phyloP scores from a whole-genome alignment of 2,113 vertebrate genomes.

The Neodontobutis hainanensis region DNA sequence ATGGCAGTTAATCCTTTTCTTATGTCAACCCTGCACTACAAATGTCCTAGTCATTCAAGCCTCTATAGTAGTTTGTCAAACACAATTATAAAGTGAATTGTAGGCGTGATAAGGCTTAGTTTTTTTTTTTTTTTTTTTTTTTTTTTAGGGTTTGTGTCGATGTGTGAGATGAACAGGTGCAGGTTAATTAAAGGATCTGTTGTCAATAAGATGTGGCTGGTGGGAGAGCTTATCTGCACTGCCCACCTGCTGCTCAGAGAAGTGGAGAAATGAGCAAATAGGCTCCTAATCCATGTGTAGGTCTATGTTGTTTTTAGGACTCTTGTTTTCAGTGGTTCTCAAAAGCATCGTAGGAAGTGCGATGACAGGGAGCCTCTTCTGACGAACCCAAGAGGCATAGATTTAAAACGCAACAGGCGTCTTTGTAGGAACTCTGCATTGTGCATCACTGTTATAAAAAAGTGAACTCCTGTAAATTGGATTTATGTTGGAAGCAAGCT shows the following conservation, averaged over 20 bases:
- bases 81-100: background rate
- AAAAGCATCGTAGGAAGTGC: background rate
- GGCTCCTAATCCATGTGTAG: slow-evolving; percentile 23
- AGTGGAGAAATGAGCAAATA: slow-evolving; percentile 27
- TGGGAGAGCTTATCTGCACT: slow-evolving; percentile 53
- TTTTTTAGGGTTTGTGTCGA: background rate
- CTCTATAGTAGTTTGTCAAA: background rate
- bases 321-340: slow-evolving; percentile 17
- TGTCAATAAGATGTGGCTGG: slow-evolving; percentile 41
- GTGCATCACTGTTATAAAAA: slow-evolving; percentile 26
- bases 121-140: too few relatives aligned
- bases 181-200: slow-evolving; percentile 47
- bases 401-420: slow-evolving; percentile 23
- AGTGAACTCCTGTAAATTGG: background rate
- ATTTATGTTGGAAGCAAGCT: slow-evolving; percentile 36
- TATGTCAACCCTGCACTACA: background rate
- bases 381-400: background rate
- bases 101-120: background rate
- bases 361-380: background rate
- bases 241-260: slow-evolving; percentile 58
- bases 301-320: slow-evolving; percentile 4
- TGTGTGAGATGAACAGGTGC: slow-evolving; percentile 41
- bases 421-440: slow-evolving; percentile 38
- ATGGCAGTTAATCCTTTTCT: background rate
- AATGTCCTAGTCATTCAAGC: slow-evolving; percentile 1